Evolutionary conservation across 2,888 invertebrate species (phyloP).

Genomic region (Microctonus hyperodae): DNA sequence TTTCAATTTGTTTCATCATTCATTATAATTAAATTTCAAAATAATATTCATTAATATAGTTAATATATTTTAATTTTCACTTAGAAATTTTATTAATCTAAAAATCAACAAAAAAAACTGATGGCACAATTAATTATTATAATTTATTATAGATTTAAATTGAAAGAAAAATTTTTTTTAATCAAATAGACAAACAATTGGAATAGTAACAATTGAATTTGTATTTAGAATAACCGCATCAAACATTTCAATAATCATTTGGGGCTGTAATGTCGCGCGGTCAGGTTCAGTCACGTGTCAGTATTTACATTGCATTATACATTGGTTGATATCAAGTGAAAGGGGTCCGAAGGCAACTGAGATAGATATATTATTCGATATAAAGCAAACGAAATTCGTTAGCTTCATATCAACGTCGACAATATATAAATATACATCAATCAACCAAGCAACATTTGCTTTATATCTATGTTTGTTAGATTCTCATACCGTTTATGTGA

Average conservation of each 20-base stretch:
- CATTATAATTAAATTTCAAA: too few relatives aligned
- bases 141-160: too few relatives aligned
- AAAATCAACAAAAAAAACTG: too few relatives aligned
- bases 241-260: not conserved
- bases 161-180: too few relatives aligned
- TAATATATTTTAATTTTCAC: too few relatives aligned
- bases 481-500: constrained; percentile 18
- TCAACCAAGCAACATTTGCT: constrained; percentile 2
- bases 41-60: too few relatives aligned
- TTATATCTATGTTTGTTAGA: constrained; percentile 1
- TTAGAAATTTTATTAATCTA: too few relatives aligned
- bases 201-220: not conserved
- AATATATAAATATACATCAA: too few relatives aligned
- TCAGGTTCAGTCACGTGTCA: constrained; percentile 42
- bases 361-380: not conserved
- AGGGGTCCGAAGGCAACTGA: not conserved
- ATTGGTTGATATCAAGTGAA: constrained; percentile 18
- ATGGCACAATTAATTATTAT: too few relatives aligned
- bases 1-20: too few relatives aligned
- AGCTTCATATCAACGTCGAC: not conserved
- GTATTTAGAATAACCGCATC: not conserved
- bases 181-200: not conserved
- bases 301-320: constrained; percentile 45
- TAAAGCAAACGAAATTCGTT: not conserved
- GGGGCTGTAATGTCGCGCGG: not conserved